A percentile compares a stretch with the other conserved stretches of the same genome.
Evolutionary conservation across 2,797 vertebrate genomes (phyloP).

Genomic region (Trachops cirrhosus): DNA sequence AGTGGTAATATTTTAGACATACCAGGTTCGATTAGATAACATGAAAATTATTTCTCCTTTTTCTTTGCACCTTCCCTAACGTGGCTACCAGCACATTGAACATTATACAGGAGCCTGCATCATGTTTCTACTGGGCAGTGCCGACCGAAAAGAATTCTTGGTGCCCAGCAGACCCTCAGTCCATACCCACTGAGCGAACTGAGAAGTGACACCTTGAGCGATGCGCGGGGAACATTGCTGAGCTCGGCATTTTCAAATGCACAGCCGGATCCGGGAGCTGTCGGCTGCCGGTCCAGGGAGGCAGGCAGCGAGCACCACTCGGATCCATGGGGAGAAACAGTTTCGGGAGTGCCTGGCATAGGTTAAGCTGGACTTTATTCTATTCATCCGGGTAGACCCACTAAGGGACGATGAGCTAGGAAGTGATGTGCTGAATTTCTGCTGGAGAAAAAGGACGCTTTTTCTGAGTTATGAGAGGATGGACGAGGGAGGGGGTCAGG

Average conservation of each 20-base stretch:
- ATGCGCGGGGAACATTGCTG: neutral
- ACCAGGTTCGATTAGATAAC: neutral
- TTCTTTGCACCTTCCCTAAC: neutral
- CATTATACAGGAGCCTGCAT: too few relatives aligned
- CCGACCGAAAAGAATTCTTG: neutral
- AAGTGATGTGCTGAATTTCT: neutral
- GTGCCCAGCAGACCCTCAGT: neutral
- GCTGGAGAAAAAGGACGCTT: neutral
- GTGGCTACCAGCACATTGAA: neutral
- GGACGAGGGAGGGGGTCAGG: neutral
- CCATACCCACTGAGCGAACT: neutral
- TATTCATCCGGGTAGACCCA: neutral
- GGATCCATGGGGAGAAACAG: rapidly evolving
- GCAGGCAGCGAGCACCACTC: rapidly evolving
- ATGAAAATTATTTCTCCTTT: neutral
- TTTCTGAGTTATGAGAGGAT: too few relatives aligned
- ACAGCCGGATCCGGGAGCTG: neutral
- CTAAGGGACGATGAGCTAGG: neutral
- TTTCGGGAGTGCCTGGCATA: rapidly evolving
- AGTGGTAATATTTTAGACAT: neutral
- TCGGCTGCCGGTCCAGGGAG: neutral
- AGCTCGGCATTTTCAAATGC: neutral
- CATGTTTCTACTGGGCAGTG: rapidly evolving
- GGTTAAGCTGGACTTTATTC: neutral
- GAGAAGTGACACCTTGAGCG: neutral